Conservation (phyloP, 2,797 vertebrate genomes). For the Toxotes lorentzi region DNA sequence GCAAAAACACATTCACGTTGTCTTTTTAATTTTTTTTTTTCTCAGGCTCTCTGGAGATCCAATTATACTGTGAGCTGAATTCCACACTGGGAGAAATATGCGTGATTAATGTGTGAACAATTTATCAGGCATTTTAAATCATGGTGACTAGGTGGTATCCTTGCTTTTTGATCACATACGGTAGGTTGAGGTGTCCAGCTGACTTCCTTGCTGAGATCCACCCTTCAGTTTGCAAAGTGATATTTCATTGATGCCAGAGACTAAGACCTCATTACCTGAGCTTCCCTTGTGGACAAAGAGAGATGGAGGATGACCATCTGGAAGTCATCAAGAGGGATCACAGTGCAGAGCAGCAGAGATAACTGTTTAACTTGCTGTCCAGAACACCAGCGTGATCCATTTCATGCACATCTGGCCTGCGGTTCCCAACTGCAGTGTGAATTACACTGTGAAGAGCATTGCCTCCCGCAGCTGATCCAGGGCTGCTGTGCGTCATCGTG, state of each 20-base stretch:
- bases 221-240: constrained; percentile 37
- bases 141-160: neutral
- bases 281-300: constrained; percentile 72
- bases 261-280: constrained; percentile 75
- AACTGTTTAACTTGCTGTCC: constrained; percentile 65
- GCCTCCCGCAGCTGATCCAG: constrained; percentile 17
- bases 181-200: constrained; percentile 17
- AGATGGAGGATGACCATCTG: constrained; percentile 79
- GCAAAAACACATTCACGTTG: constrained; percentile 45
- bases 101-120: constrained; percentile 41
- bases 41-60: constrained; percentile 51
- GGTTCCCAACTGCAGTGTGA: constrained; percentile 42
- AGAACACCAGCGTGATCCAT: constrained; percentile 63
- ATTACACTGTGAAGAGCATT: constrained; percentile 35
- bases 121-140: constrained; percentile 27
- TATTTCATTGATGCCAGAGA: constrained; percentile 74
- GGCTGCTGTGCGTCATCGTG: constrained; percentile 3
- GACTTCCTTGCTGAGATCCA: constrained; percentile 14
- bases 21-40: constrained; percentile 23
- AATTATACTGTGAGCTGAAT: constrained; percentile 60
- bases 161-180: neutral
- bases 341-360: constrained; percentile 62
- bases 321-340: constrained; percentile 70
- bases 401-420: constrained; percentile 72
- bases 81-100: constrained; percentile 37